These are phyloP conservation scores for Artemisiospiza belli DNA, from an alignment of 2,113 vertebrate species.

Conservation along the genomic window DNA sequence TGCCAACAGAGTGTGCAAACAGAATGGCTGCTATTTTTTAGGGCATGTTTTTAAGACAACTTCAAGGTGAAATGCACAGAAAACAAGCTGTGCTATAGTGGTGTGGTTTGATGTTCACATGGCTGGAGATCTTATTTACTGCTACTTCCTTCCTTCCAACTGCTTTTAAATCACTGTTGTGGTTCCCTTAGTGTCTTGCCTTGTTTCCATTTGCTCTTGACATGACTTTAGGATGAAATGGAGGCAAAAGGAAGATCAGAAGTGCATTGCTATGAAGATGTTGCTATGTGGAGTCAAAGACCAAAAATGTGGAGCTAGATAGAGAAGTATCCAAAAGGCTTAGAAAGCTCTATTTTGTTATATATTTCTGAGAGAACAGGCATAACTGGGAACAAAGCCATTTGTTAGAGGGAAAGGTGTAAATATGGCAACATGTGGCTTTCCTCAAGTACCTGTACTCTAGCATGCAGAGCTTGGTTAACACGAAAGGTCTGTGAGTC, in stretches of 20 bases:
- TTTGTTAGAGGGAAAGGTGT: not conserved
- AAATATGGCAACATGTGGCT: not conserved
- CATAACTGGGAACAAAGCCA: not conserved
- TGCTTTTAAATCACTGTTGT: not conserved
- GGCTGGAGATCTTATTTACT: not conserved
- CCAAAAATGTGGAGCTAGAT: not conserved
- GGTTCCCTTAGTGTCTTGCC: not conserved
- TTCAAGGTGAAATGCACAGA: not conserved
- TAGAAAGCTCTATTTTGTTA: not conserved
- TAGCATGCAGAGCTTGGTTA: not conserved
- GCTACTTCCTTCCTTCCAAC: not conserved
- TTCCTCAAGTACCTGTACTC: not conserved
- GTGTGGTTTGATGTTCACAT: not conserved
- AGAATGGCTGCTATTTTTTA: not conserved
- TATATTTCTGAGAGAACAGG: not conserved
- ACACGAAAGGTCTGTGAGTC: not conserved
- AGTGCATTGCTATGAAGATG: not conserved
- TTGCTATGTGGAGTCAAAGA: not conserved
- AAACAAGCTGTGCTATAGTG: not conserved
- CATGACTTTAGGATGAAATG: not conserved
- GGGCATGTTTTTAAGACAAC: not conserved
- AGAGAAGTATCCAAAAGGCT: not conserved
- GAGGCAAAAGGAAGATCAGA: not conserved
- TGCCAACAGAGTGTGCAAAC: not conserved
- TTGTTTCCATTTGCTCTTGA: not conserved